These are phyloP conservation scores for Atlantisia rogersi DNA, from an alignment of 2,113 vertebrate species.

Conservation along the genomic window DNA sequence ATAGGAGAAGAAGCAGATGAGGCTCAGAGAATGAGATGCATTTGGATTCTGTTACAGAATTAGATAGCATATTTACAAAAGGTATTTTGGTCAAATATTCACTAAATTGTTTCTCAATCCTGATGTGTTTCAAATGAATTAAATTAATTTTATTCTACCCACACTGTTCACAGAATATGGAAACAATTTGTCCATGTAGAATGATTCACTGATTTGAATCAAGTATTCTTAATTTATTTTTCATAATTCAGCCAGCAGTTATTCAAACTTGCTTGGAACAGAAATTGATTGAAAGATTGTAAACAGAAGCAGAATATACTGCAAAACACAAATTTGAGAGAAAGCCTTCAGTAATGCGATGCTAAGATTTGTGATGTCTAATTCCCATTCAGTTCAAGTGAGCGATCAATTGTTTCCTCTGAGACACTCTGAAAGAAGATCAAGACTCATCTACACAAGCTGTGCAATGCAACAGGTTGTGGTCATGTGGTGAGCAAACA, in stretches of 20 bases:
- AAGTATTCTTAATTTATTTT: slow-evolving; percentile 30
- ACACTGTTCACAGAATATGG: neutral
- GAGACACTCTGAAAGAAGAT: neutral
- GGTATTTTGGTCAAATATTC: neutral
- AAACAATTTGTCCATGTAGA: slow-evolving; percentile 34
- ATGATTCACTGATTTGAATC: slow-evolving; percentile 36
- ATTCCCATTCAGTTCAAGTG: neutral
- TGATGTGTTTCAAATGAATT: slow-evolving; percentile 12
- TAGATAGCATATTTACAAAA: slow-evolving; percentile 1
- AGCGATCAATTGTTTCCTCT: neutral
- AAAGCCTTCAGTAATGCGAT: neutral
- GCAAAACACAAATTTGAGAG: neutral
- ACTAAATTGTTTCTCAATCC: slow-evolving; percentile 19
- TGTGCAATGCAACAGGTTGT: neutral
- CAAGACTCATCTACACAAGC: neutral
- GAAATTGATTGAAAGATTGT: neutral
- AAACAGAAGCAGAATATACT: neutral
- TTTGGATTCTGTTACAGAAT: neutral
- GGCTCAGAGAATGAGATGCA: neutral
- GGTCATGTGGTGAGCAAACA: fast-evolving
- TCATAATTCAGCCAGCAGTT: slow-evolving; percentile 15
- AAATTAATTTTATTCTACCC: slow-evolving; percentile 2
- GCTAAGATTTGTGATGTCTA: neutral
- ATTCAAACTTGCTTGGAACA: slow-evolving; percentile 24
- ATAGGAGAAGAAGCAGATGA: neutral